These are phyloP conservation scores for Eristalis arbustorum DNA, from an alignment of 2,888 invertebrate genomes.

Conservation along the genomic window DNA sequence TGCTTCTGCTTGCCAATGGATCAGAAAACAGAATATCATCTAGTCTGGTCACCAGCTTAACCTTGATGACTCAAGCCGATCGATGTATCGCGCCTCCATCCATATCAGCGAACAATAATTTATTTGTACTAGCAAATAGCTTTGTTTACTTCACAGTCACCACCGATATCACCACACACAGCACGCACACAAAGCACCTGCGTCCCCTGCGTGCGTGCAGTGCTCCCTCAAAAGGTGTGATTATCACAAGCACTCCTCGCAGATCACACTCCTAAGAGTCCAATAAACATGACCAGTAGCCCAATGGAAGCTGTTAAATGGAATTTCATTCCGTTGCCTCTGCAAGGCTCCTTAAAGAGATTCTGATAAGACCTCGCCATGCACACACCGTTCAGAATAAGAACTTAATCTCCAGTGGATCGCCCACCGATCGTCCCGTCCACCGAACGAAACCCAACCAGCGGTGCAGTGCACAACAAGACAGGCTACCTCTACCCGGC, in stretches of 20 bases:
- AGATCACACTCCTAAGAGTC: constrained; percentile 32
- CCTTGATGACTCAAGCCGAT: background rate
- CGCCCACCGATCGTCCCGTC: constrained; percentile 27
- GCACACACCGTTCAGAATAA: constrained; percentile 41
- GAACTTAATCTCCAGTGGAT: constrained; percentile 63
- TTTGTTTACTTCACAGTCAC: background rate
- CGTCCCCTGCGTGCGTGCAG: background rate
- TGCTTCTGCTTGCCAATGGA: no score
- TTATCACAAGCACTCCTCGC: constrained; percentile 12
- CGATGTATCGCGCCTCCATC: background rate
- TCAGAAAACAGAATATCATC: no score
- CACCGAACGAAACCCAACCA: background rate
- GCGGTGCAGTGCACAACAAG: constrained; percentile 2
- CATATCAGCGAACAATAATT: background rate
- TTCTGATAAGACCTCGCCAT: constrained; percentile 41
- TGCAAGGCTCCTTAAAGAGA: constrained; percentile 51
- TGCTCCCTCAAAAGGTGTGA: constrained; percentile 12
- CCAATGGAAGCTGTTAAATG: constrained; percentile 66
- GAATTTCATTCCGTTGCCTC: constrained; percentile 51
- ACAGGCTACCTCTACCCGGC: constrained; percentile 28
- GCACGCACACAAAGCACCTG: background rate
- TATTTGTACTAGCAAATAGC: background rate
- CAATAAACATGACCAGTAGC: constrained; percentile 67
- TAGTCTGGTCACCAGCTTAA: background rate
- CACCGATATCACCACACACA: background rate